Evolutionary conservation across 2,888 invertebrate species (phyloP), one percentile per base, ranked within the genome.

Genomic region (Drosophila greeni): DNA sequence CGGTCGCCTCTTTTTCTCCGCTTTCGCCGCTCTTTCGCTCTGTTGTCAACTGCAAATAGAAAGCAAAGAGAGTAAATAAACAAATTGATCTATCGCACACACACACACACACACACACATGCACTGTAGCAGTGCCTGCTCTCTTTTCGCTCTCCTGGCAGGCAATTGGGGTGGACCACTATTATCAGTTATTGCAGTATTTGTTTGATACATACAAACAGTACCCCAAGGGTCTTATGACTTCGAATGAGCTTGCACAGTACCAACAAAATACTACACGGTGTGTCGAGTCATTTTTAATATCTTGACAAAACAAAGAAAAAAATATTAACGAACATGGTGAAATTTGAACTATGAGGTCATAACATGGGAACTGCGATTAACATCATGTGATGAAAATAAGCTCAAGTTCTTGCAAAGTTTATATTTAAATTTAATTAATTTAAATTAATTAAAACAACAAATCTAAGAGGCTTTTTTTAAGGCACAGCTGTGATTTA

Each of bases 41-140:
- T 78, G 81, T 80, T 66, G 80, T 82, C 75, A 82, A 80, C 83
- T 82, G 83, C 75, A 80, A 59, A 36, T 36, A 43, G 45, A 58
- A 47, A 55, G 39, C 24, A 60, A 43, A 48, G 53, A 39, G 37
- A 64, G 33, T 45, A 76, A 59, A 73, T 58, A 65, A 65, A 66
- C 53, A 43, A 65, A 62, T 43, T 45, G 45, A 47, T 47, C 29
- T 47, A 47, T 47, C 9, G 26, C 9, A 29, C 26, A 29, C 20
- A 29, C 26, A 45, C 26, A 26, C 43, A 45, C 16, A 26, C 43
- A 45, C 16, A n/a, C 11, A 29, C 43, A 26, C 16, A 29, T 18
- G 45, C 18, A 45, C 6, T 7, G 12, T 16, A 11, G 4, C 16
- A 43, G 29, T 18, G 18, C 12, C 7, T 18, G 14, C 29, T 18